These are phyloP conservation scores for Noturus placidus DNA, from an alignment of 2,113 vertebrate genomes.

Conservation along the genomic window DNA sequence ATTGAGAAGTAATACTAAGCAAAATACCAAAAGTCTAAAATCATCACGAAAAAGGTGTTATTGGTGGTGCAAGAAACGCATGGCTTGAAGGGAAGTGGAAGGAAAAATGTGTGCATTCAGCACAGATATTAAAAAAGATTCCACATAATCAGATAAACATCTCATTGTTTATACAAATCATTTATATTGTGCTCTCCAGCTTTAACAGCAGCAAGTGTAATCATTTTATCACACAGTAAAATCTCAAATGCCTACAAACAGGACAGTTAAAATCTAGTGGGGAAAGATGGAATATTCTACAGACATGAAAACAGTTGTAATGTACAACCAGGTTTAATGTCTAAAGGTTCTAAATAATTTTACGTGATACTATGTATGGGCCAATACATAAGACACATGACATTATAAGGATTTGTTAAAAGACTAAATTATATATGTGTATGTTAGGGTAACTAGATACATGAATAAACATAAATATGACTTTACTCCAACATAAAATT, in stretches of 20 bases:
- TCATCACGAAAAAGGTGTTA: not conserved
- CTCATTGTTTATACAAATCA: slow-evolving; percentile 11
- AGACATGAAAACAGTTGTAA: not conserved
- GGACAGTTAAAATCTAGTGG: not conserved
- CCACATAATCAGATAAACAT: slow-evolving; percentile 3
- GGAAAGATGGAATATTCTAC: not conserved
- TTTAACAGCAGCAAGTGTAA: slow-evolving; percentile 41
- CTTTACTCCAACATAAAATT: not conserved
- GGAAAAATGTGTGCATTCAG: not conserved
- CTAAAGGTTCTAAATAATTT: slow-evolving; percentile 12
- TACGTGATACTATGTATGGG: not conserved
- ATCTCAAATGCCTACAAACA: slow-evolving; percentile 15
- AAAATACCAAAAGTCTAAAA: not conserved
- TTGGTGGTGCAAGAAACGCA: not conserved
- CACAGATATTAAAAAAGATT: not conserved
- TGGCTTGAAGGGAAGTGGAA: not conserved
- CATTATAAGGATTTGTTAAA: slow-evolving; percentile 13
- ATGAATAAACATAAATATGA: slow-evolving; percentile 8
- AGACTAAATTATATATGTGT: slow-evolving; percentile 23
- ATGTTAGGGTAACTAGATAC: slow-evolving; percentile 2
- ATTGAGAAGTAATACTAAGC: not conserved
- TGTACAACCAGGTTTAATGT: not conserved
- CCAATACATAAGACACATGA: not conserved
- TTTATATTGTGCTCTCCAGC: slow-evolving; percentile 41
- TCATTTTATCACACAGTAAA: slow-evolving; percentile 11